phyloP scores from a whole-genome alignment of 2,888 invertebrate species.

The Meteorus cinctellus region DNA sequence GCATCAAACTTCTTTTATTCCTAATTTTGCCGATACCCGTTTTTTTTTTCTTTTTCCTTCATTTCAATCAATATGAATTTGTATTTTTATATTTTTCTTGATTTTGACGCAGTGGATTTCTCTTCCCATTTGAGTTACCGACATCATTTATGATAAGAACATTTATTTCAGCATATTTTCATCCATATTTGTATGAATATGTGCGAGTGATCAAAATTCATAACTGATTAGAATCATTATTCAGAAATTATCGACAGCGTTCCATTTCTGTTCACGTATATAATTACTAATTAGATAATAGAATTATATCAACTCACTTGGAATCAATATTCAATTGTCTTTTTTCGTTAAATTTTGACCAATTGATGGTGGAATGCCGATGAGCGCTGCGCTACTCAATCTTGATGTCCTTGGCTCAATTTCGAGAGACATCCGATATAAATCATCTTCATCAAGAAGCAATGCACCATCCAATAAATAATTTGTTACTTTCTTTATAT shows the following conservation, averaged over 20 bases:
- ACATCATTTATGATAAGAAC: neutral
- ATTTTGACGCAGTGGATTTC: neutral
- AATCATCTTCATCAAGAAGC: conserved; percentile 85
- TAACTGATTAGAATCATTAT: neutral
- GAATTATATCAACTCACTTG: neutral
- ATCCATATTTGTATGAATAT: neutral
- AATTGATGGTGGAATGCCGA: conserved; percentile 59
- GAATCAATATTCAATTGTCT: conserved; percentile 48
- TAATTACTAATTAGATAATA: no score
- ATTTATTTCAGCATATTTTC: neutral
- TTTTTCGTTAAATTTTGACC: conserved; percentile 54
- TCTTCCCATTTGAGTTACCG: neutral
- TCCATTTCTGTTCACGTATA: no score
- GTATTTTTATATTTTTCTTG: conserved; percentile 13
- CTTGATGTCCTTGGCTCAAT: conserved; percentile 87
- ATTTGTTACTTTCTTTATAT: conserved; percentile 85
- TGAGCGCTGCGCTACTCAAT: conserved; percentile 73
- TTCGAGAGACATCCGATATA: conserved; percentile 87
- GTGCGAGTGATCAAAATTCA: neutral
- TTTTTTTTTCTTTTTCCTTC: neutral
- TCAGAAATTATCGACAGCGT: no score
- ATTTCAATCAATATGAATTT: neutral
- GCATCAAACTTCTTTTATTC: conserved; percentile 16
- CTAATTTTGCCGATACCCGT: conserved; percentile 13
- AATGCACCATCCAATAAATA: conserved; percentile 88